A percentile compares a stretch with the other conserved stretches of the same genome.
These are phyloP conservation scores for Sebastes paucispinis DNA, from an alignment of 2,797 vertebrate genomes.

Conservation along the genomic window DNA sequence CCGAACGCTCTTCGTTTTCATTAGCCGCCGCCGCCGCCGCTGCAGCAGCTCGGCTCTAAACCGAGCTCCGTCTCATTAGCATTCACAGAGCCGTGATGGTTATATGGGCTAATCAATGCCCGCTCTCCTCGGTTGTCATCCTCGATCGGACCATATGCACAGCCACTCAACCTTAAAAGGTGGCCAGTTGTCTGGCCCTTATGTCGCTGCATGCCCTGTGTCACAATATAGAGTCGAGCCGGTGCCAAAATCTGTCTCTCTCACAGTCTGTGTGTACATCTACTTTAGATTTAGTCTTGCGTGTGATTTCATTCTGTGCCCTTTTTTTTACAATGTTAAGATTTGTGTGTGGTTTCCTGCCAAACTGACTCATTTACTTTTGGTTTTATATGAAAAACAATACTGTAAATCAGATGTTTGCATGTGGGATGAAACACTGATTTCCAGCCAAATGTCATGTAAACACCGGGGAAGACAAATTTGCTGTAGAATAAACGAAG, in stretches of 20 bases:
- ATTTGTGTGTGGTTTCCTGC: conserved; percentile 18
- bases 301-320: conserved; percentile 23
- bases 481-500: background rate
- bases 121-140: conserved; percentile 63
- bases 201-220: conserved; percentile 59
- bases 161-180: conserved; percentile 72
- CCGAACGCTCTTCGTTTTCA: conserved; percentile 38
- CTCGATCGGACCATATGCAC: conserved; percentile 71
- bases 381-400: conserved; percentile 28
- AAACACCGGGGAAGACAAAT: background rate
- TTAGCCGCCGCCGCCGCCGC: conserved; percentile 23
- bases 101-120: conserved; percentile 72
- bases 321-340: background rate
- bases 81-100: conserved; percentile 70
- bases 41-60: conserved; percentile 14
- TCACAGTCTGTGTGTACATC: conserved; percentile 29
- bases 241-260: conserved; percentile 38
- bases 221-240: conserved; percentile 48
- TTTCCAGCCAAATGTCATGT: conserved; percentile 5
- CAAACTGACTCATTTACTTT: conserved; percentile 10
- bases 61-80: conserved; percentile 60
- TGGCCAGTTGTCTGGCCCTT: conserved; percentile 74
- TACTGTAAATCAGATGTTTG: background rate
- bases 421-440: background rate
- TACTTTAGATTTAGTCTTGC: conserved; percentile 21